These are phyloP conservation scores for Creontiades dilutus DNA, from an alignment of 2,888 invertebrate genomes.

Conservation along the genomic window DNA sequence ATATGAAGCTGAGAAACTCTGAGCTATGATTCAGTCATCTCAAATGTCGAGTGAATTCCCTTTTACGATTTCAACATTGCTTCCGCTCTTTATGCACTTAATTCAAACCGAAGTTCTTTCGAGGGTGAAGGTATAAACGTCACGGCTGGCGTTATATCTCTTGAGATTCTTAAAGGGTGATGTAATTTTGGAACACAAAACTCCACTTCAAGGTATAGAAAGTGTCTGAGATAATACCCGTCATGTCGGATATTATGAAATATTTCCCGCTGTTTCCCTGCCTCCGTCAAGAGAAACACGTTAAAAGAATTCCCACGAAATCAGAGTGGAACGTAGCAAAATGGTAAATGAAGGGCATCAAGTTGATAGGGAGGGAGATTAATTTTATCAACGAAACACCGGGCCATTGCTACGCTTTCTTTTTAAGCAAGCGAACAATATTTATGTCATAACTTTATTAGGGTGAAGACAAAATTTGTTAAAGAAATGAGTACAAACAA, in stretches of 20 bases:
- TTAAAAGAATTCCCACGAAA: not conserved
- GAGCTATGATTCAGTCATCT: not conserved
- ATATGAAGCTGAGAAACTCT: too few relatives aligned
- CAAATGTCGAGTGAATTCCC: not conserved
- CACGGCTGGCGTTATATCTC: constrained; percentile 33
- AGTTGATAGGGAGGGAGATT: constrained; percentile 43
- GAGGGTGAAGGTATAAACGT: constrained; percentile 24
- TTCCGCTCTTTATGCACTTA: not conserved
- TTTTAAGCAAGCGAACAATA: not conserved
- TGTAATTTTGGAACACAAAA: constrained; percentile 59
- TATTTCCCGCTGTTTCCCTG: constrained; percentile 54
- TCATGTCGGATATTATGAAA: constrained; percentile 65
- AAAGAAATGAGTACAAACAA: not conserved
- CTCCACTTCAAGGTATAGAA: constrained; percentile 54
- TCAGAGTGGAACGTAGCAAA: not conserved
- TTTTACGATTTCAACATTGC: constrained; percentile 16
- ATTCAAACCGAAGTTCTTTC: constrained; percentile 32
- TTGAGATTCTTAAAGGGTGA: constrained; percentile 45
- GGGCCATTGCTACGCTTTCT: not conserved
- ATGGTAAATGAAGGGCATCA: constrained; percentile 41
- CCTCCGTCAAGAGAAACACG: not conserved
- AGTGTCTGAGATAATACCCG: constrained; percentile 60
- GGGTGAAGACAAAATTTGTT: not conserved
- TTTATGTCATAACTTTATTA: constrained; percentile 14
- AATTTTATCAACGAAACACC: constrained; percentile 39